Conservation (phyloP, 2,113 vertebrate genomes). For the Planiliza haematocheilus region DNA sequence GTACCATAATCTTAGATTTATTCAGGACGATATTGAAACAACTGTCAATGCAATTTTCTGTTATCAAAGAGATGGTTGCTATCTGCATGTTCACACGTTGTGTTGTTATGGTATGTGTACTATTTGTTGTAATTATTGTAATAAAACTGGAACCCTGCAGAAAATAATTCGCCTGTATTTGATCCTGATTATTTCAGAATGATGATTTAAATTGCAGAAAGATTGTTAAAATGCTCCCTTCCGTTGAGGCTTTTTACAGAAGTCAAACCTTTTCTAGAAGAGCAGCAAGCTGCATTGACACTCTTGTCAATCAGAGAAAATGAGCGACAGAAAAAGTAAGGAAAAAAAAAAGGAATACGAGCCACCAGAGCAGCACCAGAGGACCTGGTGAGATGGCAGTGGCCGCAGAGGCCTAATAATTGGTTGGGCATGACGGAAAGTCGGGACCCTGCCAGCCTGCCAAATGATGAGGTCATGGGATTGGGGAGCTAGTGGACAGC, state of each 20-base stretch:
- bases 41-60: slow-evolving; percentile 13
- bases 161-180: background rate
- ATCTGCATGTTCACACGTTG: background rate
- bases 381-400: slow-evolving; percentile 42
- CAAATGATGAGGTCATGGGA: slow-evolving; percentile 76
- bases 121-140: slow-evolving; percentile 8
- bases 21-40: slow-evolving; percentile 25
- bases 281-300: slow-evolving; percentile 1
- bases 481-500: slow-evolving; percentile 56
- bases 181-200: background rate
- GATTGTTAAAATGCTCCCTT: no score
- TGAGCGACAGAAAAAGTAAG: slow-evolving; percentile 15
- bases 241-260: background rate
- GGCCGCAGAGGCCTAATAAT: slow-evolving; percentile 55
- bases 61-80: background rate
- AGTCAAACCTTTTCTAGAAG: slow-evolving; percentile 10
- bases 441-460: slow-evolving; percentile 61
- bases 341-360: background rate
- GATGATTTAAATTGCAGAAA: slow-evolving; percentile 3
- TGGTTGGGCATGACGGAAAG: slow-evolving; percentile 66
- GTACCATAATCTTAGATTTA: slow-evolving; percentile 5
- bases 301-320: slow-evolving; percentile 18
- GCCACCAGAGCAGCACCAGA: slow-evolving; percentile 30
- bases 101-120: background rate
- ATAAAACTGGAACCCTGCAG: background rate